phyloP scores from a whole-genome alignment of 2,113 vertebrate genomes.

The Oriolus oriolus region DNA sequence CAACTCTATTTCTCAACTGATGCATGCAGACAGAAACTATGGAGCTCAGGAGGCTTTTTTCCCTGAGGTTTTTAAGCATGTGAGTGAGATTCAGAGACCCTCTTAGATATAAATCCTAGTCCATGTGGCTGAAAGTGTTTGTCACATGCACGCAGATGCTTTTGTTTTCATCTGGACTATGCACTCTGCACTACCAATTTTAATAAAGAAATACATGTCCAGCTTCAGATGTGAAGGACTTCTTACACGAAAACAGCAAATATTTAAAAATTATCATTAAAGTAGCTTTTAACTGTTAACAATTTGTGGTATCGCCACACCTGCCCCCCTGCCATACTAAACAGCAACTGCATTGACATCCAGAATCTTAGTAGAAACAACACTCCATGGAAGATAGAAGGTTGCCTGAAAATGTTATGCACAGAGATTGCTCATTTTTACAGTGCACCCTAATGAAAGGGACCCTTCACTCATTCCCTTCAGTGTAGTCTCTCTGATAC shows the following conservation, averaged over 20 bases:
- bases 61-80: background rate
- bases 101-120: background rate
- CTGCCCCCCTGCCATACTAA: background rate
- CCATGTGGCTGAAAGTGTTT: background rate
- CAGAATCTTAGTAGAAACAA: background rate
- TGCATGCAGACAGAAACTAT: background rate
- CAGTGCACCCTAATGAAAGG: rapidly evolving
- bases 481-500: rapidly evolving
- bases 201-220: background rate
- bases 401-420: background rate
- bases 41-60: background rate
- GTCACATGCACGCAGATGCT: rapidly evolving
- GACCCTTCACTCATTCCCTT: background rate
- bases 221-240: background rate
- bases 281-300: background rate
- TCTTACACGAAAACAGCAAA: rapidly evolving
- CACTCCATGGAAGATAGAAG: background rate
- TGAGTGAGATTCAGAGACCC: background rate
- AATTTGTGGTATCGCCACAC: background rate
- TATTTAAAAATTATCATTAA: background rate
- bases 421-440: background rate
- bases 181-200: background rate
- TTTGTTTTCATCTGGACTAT: background rate
- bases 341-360: background rate
- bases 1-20: background rate